phyloP scores from a whole-genome alignment of 2,113 vertebrate genomes.

The Elgaria multicarinata region DNA sequence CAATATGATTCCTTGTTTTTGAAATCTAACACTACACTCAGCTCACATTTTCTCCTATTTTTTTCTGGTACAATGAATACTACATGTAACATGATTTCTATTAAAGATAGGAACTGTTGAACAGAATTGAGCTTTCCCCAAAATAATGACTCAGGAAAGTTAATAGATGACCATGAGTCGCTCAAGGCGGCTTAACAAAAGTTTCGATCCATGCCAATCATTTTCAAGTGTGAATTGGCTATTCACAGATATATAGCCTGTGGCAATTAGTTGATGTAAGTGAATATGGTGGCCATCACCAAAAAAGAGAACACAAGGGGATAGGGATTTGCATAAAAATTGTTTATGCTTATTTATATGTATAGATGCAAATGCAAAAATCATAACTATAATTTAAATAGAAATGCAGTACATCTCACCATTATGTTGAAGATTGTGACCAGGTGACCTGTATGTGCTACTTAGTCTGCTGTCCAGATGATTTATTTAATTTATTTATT shows the following conservation, averaged over 20 bases:
- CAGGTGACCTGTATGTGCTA: too few species aligned
- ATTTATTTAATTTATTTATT: too few species aligned
- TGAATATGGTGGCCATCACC: too few species aligned
- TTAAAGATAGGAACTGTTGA: background rate
- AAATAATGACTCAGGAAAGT: background rate
- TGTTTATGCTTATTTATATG: too few species aligned
- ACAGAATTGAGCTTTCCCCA: background rate
- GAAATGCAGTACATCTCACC: too few species aligned
- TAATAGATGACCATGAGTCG: background rate
- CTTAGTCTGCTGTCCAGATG: too few species aligned
- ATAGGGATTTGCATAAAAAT: too few species aligned
- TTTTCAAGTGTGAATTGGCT: background rate
- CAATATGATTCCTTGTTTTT: constrained; percentile 11
- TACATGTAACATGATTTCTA: background rate
- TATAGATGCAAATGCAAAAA: too few species aligned
- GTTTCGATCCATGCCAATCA: background rate
- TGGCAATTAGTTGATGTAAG: too few species aligned
- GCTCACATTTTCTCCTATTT: background rate
- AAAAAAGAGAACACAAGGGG: too few species aligned
- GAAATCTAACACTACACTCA: background rate
- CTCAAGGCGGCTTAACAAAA: background rate
- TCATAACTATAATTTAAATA: too few species aligned
- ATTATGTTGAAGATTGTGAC: background rate
- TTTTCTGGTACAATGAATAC: background rate
- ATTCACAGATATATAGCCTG: background rate